These are phyloP conservation scores for Drosophila subquinaria DNA, from an alignment of 2,888 invertebrate species.

Conservation along the genomic window DNA sequence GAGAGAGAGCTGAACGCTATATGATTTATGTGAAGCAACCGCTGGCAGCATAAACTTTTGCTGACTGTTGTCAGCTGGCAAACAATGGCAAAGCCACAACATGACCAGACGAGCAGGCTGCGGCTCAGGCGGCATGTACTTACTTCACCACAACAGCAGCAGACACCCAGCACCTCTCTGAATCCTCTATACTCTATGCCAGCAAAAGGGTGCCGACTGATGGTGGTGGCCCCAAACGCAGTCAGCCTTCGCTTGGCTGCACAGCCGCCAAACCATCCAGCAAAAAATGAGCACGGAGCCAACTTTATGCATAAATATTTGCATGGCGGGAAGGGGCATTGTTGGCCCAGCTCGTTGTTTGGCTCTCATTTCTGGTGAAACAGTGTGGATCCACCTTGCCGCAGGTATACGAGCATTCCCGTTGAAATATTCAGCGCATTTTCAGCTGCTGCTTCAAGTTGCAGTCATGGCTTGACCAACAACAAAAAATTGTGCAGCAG, in stretches of 20 bases:
- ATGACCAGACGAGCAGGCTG: constrained; percentile 58
- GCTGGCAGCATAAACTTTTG: constrained; percentile 75
- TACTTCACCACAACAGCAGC: constrained; percentile 36
- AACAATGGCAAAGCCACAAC: constrained; percentile 77
- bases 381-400: constrained; percentile 36
- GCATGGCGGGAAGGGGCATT: constrained; percentile 22
- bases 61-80: constrained; percentile 79
- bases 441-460: constrained; percentile 33
- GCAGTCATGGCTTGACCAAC: constrained; percentile 46
- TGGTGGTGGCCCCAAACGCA: constrained; percentile 15
- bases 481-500: constrained; percentile 32
- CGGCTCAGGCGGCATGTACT: constrained; percentile 35
- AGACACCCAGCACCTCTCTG: constrained; percentile 1
- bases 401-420: constrained; percentile 16
- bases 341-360: constrained; percentile 11
- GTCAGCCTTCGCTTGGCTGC: constrained; percentile 51
- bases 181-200: constrained; percentile 8
- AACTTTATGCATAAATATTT: constrained; percentile 82
- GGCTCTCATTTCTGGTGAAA: constrained; percentile 23
- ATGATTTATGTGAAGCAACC: constrained; percentile 74
- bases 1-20: constrained; percentile 30
- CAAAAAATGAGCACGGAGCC: constrained; percentile 75
- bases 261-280: constrained; percentile 47
- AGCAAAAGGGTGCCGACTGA: constrained; percentile 11
- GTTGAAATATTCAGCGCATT: constrained; percentile 66